Base-by-base conservation (phyloP, 2,888 invertebrate genomes). In the Lasioglossum morio region DNA sequence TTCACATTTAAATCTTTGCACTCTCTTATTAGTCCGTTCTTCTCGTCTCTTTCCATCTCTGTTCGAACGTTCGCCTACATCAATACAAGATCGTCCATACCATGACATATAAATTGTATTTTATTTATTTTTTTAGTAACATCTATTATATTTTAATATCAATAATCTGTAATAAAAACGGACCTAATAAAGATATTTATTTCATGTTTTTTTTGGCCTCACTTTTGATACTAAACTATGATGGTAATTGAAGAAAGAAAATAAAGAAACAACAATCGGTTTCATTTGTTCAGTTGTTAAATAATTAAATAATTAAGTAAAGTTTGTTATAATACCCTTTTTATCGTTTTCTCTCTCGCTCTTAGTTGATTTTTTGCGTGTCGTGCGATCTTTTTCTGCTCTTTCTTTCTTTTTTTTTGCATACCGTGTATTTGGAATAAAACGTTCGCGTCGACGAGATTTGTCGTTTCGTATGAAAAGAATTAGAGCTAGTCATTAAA, bases 161-260 rank as follows among this genome's bases (percentile, higher is more conserved):
- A 91, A 90, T 92, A 90, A 91, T 92, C 90, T 92, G 88, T 86
- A 92, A 93, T 93, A 93, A 92, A 94, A 94, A 93, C 91, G 92
- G 93, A 94, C 91, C 92, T 92, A 93, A 94, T 94, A 93, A 94
- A 94, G 93, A 92, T 90, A 91, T 87, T 91, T 89, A 86, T 87
- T 91, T 89, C 80, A 63, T 89, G n/a, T n/a, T n/a, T 94, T 92
- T 43, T 94, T 94, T 94, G 94, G 94, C 94, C 94, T 94, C 93
- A 92, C 86, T 88, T 90, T 87, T 85, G 87, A 88, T 87, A 90
- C 76, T 91, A 90, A 90, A 88, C 88, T 91, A 92, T 84, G 84
- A 91, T 90, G 87, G 79, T 89, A 91, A 88, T 88, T 87, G 80
- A 90, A 91, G 81, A 87, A 87, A 87, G 89, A 82, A 66, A 43